Evolutionary conservation across 35 echinoderm and acorn worm species (phyloP).

Genomic region (Hemicentrotus pulcherrimus): DNA sequence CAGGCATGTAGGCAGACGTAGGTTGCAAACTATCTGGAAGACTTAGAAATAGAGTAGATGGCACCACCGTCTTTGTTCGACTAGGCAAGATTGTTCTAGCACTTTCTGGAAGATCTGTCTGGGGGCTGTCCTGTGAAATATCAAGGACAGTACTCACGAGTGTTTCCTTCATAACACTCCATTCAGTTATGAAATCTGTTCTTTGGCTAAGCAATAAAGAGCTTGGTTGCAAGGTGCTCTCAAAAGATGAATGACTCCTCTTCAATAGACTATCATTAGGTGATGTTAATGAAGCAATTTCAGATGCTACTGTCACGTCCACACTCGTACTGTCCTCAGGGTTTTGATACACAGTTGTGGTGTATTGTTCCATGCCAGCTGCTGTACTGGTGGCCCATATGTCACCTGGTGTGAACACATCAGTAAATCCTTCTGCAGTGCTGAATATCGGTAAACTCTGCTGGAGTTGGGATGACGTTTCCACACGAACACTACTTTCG

Average conservation of each 20-base stretch:
- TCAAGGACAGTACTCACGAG: background rate
- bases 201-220: background rate
- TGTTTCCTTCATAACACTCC: no score
- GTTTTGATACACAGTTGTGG: background rate
- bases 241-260: background rate
- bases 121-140: background rate
- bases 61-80: background rate
- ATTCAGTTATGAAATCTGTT: background rate
- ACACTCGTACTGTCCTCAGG: background rate
- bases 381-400: background rate
- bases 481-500: background rate
- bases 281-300: background rate
- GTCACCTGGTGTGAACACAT: background rate
- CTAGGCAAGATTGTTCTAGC: background rate
- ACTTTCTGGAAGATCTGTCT: constrained; percentile 11
- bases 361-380: background rate
- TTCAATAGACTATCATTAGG: background rate
- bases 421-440: background rate
- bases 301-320: background rate
- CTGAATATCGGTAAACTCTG: background rate
- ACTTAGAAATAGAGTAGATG: background rate
- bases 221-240: background rate
- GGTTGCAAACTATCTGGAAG: background rate
- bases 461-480: background rate
- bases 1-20: background rate